Evolutionary conservation across 2,888 invertebrate species (phyloP).

Genomic region (Eugnorisma glareosa): DNA sequence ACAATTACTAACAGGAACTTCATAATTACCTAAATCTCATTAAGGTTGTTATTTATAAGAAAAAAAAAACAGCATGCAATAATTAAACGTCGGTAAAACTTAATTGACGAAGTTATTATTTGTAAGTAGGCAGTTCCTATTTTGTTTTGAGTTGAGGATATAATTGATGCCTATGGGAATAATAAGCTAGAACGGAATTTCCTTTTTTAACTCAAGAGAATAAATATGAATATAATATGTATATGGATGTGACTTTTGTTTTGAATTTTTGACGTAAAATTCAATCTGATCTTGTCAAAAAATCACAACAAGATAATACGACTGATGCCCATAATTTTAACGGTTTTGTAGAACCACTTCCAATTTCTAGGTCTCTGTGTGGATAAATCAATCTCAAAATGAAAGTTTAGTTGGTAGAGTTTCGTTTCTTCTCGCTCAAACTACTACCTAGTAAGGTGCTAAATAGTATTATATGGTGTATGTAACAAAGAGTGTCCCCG

Average conservation of each 20-base stretch:
- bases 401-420: not conserved
- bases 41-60: constrained; percentile 28
- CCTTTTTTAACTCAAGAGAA: constrained; percentile 3
- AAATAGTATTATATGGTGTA: no score
- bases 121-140: not conserved
- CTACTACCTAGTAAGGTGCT: no score
- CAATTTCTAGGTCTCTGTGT: not conserved
- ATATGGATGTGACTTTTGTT: no score
- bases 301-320: not conserved
- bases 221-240: no score
- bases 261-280: not conserved
- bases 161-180: not conserved
- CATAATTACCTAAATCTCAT: constrained; percentile 30
- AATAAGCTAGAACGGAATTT: not conserved
- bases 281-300: not conserved
- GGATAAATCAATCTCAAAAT: not conserved
- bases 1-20: constrained; percentile 29
- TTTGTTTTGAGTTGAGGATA: constrained; percentile 14
- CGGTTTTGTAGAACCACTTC: not conserved
- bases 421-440: not conserved
- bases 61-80: not conserved
- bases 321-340: not conserved
- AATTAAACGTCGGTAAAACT: constrained; percentile 14
- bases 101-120: constrained; percentile 12
- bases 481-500: not conserved